Conservation (phyloP, 1,140 invertebrate genomes). For the Drosophila sp. region DNA sequence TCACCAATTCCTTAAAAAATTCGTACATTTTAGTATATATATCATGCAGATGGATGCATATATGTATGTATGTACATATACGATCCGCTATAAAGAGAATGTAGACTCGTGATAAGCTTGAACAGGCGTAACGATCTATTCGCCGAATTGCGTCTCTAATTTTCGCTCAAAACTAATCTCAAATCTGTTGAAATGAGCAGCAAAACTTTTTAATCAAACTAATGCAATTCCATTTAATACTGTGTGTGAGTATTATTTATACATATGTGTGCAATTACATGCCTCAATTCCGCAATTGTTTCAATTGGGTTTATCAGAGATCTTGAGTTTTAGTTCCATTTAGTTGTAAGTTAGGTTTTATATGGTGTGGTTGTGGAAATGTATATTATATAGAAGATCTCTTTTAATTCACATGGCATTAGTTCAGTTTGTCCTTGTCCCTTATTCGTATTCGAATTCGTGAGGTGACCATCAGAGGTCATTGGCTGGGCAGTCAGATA, state of each 20-base stretch:
- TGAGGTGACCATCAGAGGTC: neutral
- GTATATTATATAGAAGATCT: neutral
- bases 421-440: neutral
- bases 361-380: neutral
- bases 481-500: constrained; percentile 29
- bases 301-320: constrained; percentile 10
- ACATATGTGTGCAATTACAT: constrained; percentile 2
- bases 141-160: neutral
- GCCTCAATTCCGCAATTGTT: constrained; percentile 3
- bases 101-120: too few species aligned
- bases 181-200: constrained; percentile 9
- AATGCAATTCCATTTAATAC: constrained; percentile 10
- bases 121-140: neutral
- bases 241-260: neutral
- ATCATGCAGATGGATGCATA: too few species aligned
- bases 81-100: too few species aligned
- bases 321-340: constrained; percentile 24
- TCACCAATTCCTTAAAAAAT: too few species aligned
- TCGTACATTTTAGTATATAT: too few species aligned
- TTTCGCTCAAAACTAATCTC: neutral
- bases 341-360: neutral
- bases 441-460: neutral
- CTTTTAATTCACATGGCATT: neutral
- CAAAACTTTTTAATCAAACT: constrained; percentile 11
- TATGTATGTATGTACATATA: too few species aligned